These are phyloP conservation scores for Notocelia uddmanniana DNA, from an alignment of 2,888 invertebrate genomes.

Conservation along the genomic window DNA sequence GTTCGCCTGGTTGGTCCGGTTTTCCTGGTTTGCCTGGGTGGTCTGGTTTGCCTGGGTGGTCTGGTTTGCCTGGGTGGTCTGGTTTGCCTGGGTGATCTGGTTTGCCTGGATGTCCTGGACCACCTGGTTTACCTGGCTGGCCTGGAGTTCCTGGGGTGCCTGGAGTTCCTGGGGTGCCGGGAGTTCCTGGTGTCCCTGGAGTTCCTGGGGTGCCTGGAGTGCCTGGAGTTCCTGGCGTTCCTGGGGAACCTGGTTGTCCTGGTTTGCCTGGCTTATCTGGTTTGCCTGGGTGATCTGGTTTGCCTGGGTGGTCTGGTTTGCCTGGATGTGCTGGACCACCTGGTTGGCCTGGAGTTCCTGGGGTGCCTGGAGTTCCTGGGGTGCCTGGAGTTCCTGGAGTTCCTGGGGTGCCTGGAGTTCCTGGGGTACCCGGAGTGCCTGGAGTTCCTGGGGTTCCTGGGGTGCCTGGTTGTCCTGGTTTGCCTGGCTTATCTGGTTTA, in stretches of 20 bases:
- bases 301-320: background rate
- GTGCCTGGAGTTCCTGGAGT: background rate
- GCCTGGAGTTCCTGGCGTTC: slow-evolving; percentile 45
- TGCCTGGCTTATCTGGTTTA: background rate
- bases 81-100: slow-evolving; percentile 37
- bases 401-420: slow-evolving; percentile 17
- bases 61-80: slow-evolving; percentile 20
- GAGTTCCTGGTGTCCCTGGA: slow-evolving; percentile 38
- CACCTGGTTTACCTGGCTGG: slow-evolving; percentile 41
- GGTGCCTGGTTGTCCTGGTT: background rate
- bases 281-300: background rate
- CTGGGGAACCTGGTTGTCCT: slow-evolving; percentile 41
- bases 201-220: slow-evolving; percentile 40
- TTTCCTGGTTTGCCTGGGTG: background rate
- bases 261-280: slow-evolving; percentile 49
- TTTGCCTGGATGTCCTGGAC: slow-evolving; percentile 58
- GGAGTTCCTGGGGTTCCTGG: background rate
- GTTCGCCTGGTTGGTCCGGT: background rate
- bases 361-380: background rate
- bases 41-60: background rate
- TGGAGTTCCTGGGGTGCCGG: slow-evolving; percentile 47
- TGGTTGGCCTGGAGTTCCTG: background rate
- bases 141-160: slow-evolving; percentile 43
- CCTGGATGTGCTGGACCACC: background rate
- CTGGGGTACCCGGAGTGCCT: background rate